phyloP scores from a whole-genome alignment of 2,888 invertebrate genomes.

The Macrophya annulata region DNA sequence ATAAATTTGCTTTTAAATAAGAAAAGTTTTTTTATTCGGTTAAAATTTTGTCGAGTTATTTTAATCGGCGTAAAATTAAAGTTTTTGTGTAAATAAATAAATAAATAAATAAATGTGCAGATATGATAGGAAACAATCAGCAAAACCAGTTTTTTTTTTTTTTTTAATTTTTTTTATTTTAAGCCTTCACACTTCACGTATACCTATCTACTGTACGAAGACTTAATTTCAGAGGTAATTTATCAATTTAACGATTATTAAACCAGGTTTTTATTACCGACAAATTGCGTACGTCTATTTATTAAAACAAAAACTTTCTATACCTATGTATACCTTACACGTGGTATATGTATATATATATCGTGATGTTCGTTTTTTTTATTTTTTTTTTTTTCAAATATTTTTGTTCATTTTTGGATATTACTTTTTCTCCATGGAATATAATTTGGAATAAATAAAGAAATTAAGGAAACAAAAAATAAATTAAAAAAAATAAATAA shows the following conservation, averaged over 20 bases:
- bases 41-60: not conserved
- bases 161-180: no score
- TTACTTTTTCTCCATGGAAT: not conserved
- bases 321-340: not conserved
- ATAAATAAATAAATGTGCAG: not conserved
- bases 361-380: not conserved
- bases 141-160: not conserved
- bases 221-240: slow-evolving; percentile 26
- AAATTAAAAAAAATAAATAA: not conserved
- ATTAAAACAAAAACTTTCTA: not conserved
- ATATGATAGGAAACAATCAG: not conserved
- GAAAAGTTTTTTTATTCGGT: not conserved
- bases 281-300: slow-evolving; percentile 23
- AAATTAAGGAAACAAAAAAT: slow-evolving; percentile 1
- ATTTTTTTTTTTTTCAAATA: not conserved
- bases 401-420: no score
- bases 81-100: not conserved
- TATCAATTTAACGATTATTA: slow-evolving; percentile 26
- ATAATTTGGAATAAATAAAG: slow-evolving; percentile 1
- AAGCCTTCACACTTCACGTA: not conserved
- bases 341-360: no score
- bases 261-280: slow-evolving; percentile 16
- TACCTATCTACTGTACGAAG: not conserved
- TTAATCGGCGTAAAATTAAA: not conserved
- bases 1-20: not conserved